phyloP scores from a whole-genome alignment of 1,140 invertebrate species.

The Halictus rubicundus region DNA sequence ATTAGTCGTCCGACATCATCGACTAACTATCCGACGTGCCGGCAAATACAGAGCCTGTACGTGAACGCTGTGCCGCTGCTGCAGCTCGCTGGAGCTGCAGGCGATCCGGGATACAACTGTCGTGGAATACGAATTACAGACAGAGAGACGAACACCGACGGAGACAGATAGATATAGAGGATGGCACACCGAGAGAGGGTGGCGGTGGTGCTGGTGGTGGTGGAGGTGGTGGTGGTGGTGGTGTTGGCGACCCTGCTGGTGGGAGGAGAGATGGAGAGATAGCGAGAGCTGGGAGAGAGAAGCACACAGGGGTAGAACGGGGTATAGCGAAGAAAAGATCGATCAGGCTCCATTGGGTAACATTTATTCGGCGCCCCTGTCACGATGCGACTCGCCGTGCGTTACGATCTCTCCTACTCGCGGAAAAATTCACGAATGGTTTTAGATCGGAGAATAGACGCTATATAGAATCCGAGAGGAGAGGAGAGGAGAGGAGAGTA shows the following conservation, averaged over 20 bases:
- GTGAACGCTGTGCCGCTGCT: background rate
- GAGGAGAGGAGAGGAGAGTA: too few relatives aligned
- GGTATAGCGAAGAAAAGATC: conserved; percentile 51
- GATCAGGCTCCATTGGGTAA: conserved; percentile 59
- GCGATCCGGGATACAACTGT: conserved; percentile 61
- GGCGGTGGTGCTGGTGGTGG: background rate
- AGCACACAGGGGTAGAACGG: background rate
- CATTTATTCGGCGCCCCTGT: conserved; percentile 57
- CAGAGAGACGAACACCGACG: background rate
- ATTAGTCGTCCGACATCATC: conserved; percentile 53
- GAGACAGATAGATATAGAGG: too few relatives aligned
- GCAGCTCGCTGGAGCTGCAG: conserved; percentile 46
- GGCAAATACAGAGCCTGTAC: conserved; percentile 5
- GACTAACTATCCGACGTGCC: conserved; percentile 48
- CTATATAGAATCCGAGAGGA: too few relatives aligned
- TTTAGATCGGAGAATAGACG: background rate
- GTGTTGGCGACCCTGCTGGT: background rate
- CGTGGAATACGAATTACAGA: conserved; percentile 63
- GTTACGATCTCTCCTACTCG: background rate
- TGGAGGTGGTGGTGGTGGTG: too few relatives aligned
- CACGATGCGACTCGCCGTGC: background rate
- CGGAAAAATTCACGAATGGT: background rate
- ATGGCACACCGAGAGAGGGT: too few relatives aligned
- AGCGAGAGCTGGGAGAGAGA: background rate
- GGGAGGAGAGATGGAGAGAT: conserved; percentile 1